Evolutionary conservation across 2,113 vertebrate genomes (phyloP).

Genomic region (Gulo gulo): DNA sequence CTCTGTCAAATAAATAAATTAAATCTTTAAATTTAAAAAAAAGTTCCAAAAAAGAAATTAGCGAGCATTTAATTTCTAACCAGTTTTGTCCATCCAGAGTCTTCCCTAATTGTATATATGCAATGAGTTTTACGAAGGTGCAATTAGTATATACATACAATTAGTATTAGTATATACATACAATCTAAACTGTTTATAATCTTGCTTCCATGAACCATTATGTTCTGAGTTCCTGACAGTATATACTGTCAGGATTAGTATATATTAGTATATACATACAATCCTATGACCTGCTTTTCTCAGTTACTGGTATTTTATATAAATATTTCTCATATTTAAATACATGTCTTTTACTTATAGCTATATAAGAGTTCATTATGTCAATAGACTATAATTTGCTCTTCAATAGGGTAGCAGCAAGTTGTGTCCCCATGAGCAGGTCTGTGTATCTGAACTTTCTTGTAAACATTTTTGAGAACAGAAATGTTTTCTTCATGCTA

Average conservation of each 20-base stretch:
- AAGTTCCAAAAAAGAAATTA: not conserved
- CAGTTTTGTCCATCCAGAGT: not conserved
- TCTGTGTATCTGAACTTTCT: not conserved
- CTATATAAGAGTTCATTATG: not conserved
- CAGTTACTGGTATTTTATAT: not conserved
- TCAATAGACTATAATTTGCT: not conserved
- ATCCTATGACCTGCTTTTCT: slow-evolving; percentile 12
- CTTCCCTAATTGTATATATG: not conserved
- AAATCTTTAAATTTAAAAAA: too few species aligned
- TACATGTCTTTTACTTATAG: slow-evolving; percentile 10
- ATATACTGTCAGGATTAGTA: too few species aligned
- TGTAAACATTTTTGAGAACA: slow-evolving; percentile 16
- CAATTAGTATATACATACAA: not conserved
- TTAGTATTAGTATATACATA: not conserved
- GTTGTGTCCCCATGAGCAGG: not conserved
- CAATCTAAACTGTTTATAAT: too few species aligned
- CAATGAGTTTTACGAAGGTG: slow-evolving; percentile 22
- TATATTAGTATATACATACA: not conserved
- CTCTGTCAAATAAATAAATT: too few species aligned
- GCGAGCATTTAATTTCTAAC: slow-evolving; percentile 23
- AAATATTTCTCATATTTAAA: not conserved
- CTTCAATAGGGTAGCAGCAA: not conserved
- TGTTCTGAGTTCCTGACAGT: too few species aligned
- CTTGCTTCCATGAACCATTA: too few species aligned
- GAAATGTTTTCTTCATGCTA: slow-evolving; percentile 35